Evolutionary conservation across 92 coral and sea anemone species (phyloP), one percentile per base, ranked within the genome.

Genomic region (Siderastrea siderea): DNA sequence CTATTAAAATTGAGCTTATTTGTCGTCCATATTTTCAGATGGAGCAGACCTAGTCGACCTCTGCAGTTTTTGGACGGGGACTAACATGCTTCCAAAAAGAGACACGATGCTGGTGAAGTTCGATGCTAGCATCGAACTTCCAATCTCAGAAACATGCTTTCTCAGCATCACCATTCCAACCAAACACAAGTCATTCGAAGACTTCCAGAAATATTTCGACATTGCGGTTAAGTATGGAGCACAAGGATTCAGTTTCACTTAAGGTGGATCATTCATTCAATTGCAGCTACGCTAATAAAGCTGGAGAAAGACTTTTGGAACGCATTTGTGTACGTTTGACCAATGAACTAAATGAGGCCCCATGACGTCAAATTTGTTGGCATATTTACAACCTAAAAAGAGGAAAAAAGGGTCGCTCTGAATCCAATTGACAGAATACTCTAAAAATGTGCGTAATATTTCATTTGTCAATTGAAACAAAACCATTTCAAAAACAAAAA

Each of bases 1-100:
- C 0, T 46, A 13, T 62, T 13, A 62, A 62, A 3, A 10, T 8
- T 61, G 3, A 3, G 4, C 11, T 61, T 12, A 4, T 15, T 62
- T 12, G 6, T 62, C 5, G 8, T 62, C 8, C 64, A 10, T 63
- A 16, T 53, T 68, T 81, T 68, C 86, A 89, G 92, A 55, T 43
- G 84, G 86, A 47, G 79, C 89, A 44, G 74, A 74, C 5, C 68
- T 89, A 16, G 5, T 49, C 8, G 92, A 89, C 74, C 81, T 89
- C 52, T 84, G 89, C 17, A 75, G 92, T 70, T 89, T 89, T 75
- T 89, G 92, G 89, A 83, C 78, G 45, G 92, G 77, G 4, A 83
- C 79, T 47, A 89, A 83, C 61, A 78, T 80, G 51, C 81, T 89
- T 53, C 92, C 92, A 15, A 52, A 78, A 44, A 26, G 83, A 15